phyloP scores from a whole-genome alignment of 2,113 vertebrate species.

The Microcebus tavaratra region DNA sequence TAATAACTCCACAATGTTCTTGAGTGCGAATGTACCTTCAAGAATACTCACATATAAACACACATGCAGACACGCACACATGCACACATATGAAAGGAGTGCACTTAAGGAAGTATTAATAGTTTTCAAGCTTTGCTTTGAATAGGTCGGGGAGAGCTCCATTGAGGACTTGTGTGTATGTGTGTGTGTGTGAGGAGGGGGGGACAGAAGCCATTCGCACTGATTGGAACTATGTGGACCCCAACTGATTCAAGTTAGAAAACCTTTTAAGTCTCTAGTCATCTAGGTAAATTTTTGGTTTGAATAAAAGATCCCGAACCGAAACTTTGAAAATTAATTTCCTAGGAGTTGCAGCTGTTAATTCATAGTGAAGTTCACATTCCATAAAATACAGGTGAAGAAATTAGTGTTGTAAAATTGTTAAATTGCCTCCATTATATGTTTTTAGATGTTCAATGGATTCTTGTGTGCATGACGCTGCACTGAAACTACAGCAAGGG shows the following conservation, averaged over 20 bases:
- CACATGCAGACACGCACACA: background rate
- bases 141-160: background rate
- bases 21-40: background rate
- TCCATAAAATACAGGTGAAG: background rate
- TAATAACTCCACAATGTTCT: background rate
- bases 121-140: background rate
- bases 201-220: background rate
- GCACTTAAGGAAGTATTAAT: background rate
- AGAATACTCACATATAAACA: background rate
- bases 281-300: background rate
- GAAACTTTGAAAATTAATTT: background rate
- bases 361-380: background rate
- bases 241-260: background rate
- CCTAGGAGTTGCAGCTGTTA: background rate
- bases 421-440: background rate
- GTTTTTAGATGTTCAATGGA: background rate
- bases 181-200: background rate
- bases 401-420: background rate
- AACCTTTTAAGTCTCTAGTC: background rate
- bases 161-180: background rate
- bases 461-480: background rate
- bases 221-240: background rate
- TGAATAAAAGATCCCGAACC: background rate
- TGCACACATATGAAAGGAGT: rapidly evolving
- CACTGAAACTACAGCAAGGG: background rate